These are phyloP conservation scores for Montipora foliosa DNA, from an alignment of 64 coral and sea anemone species.

Conservation along the genomic window DNA sequence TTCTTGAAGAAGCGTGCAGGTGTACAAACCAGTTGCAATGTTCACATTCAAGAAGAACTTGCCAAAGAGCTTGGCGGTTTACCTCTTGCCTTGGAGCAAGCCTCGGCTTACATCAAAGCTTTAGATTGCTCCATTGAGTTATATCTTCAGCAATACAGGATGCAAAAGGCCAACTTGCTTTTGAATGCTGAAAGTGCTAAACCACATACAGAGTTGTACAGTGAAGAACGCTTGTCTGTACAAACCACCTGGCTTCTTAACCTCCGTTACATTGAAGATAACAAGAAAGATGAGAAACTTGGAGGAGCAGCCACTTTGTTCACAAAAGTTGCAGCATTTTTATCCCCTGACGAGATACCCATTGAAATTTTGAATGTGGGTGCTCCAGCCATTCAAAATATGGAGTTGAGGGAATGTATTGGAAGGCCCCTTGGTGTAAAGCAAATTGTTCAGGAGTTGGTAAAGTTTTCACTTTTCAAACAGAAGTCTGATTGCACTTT, in stretches of 20 bases:
- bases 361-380: slow-evolving; percentile 55
- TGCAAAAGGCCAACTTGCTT: not conserved
- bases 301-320: slow-evolving; percentile 8
- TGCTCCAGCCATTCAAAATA: not conserved
- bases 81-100: slow-evolving; percentile 73
- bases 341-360: slow-evolving; percentile 52
- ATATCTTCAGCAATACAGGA: slow-evolving; percentile 46
- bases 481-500: not conserved
- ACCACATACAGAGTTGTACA: not conserved
- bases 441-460: slow-evolving; percentile 27
- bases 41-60: not conserved
- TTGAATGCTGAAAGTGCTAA: slow-evolving; percentile 14
- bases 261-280: slow-evolving; percentile 28
- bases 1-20: slow-evolving; percentile 39
- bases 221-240: slow-evolving; percentile 27
- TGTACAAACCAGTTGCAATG: not conserved
- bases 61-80: slow-evolving; percentile 42
- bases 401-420: not conserved
- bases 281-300: not conserved
- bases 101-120: slow-evolving; percentile 32
- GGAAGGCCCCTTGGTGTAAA: not conserved
- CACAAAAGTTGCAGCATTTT: slow-evolving; percentile 61
- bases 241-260: slow-evolving; percentile 72
- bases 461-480: slow-evolving; percentile 61
- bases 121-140: not conserved